Conservation (phyloP, 1,140 invertebrate genomes). For the Trichoplusia ni region DNA sequence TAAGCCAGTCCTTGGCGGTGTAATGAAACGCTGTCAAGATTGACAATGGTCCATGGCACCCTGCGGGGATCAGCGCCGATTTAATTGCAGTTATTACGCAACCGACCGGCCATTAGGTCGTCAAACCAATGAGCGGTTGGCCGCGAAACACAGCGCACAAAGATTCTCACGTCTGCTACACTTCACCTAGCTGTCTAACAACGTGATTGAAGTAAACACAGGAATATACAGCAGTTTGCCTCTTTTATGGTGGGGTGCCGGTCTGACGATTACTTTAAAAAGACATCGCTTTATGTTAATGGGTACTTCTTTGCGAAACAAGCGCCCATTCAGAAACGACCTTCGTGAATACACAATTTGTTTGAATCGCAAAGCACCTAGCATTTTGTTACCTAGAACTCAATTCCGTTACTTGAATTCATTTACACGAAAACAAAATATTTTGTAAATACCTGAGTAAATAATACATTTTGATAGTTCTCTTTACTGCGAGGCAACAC, state of each 20-base stretch:
- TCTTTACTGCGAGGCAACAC: background rate
- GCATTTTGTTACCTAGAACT: background rate
- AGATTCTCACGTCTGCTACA: conserved; percentile 51
- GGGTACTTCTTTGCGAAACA: background rate
- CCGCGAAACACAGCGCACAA: conserved; percentile 43
- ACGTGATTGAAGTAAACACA: conserved; percentile 15
- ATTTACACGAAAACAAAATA: background rate
- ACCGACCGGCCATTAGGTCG: conserved; percentile 38
- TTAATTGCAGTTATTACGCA: conserved; percentile 66
- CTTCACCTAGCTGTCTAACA: conserved; percentile 21
- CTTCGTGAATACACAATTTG: background rate
- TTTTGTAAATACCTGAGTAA: background rate
- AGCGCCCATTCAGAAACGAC: background rate
- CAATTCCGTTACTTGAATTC: background rate
- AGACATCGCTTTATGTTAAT: background rate
- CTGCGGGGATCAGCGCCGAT: conserved; percentile 46
- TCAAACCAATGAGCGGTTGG: conserved; percentile 39
- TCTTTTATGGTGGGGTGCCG: background rate
- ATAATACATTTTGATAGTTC: background rate
- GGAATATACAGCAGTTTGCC: conserved; percentile 8
- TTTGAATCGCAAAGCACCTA: background rate
- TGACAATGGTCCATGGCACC: conserved; percentile 43
- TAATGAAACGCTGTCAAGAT: conserved; percentile 47
- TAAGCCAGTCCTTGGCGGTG: conserved; percentile 34
- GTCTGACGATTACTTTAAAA: conserved; percentile 3